Percentiles rank a stretch among this genome's conserved stretches.
Conservation (phyloP, 35 echinoderm and acorn worm genomes). For the Lytechinus variegatus region DNA sequence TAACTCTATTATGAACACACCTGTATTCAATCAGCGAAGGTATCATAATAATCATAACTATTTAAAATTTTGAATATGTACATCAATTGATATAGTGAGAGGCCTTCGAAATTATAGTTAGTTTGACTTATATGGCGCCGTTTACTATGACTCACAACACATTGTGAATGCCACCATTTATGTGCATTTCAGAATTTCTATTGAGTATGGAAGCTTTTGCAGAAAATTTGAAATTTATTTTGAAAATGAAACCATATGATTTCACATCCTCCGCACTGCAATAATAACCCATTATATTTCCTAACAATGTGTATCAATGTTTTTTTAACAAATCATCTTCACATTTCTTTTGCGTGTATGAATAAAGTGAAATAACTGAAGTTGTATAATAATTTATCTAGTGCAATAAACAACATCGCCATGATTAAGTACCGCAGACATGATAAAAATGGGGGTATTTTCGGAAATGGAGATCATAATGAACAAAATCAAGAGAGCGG, state of each 20-base stretch:
- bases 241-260: no score
- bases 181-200: no score
- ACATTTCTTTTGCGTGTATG: background rate
- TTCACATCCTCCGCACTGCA: background rate
- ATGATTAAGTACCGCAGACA: background rate
- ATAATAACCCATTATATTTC: background rate
- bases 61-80: no score
- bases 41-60: no score
- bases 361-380: background rate
- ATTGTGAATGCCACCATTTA: background rate
- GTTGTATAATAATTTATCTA: background rate
- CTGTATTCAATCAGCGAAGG: no score
- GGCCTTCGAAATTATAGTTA: no score
- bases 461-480: background rate
- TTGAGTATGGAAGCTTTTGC: no score
- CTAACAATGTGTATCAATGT: no score
- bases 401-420: background rate
- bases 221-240: no score
- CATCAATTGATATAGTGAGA: no score
- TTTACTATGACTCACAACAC: background rate
- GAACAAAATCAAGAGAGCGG: background rate
- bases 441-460: background rate
- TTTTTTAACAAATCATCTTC: background rate
- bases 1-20: no score
- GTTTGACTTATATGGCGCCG: background rate